A percentile compares a stretch with the other conserved stretches of the same genome.
Conservation (phyloP, 2,113 vertebrate species). For the Dermatemys mawii region DNA sequence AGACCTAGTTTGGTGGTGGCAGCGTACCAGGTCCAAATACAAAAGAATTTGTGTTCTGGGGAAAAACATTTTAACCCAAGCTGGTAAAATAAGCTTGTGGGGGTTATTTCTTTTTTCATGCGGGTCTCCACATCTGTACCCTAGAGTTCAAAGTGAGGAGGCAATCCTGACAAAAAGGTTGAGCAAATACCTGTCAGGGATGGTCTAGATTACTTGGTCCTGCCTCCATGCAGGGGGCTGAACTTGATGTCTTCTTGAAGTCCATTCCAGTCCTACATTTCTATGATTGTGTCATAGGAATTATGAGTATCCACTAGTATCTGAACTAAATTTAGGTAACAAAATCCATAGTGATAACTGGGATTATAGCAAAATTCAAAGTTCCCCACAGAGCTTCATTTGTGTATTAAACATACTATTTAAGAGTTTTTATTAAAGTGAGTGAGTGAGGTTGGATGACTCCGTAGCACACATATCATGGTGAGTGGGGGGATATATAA, state of each 20-base stretch:
- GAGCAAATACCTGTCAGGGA: not conserved
- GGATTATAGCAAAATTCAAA: constrained; percentile 1
- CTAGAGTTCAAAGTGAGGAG: too few relatives aligned
- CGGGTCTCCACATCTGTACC: too few relatives aligned
- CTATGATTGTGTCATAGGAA: not conserved
- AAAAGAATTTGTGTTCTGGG: too few relatives aligned
- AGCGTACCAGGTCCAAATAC: too few relatives aligned
- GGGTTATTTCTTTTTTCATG: too few relatives aligned
- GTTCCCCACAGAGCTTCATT: not conserved
- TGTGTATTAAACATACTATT: constrained; percentile 26
- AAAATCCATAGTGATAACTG: rapidly evolving
- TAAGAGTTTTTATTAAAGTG: constrained; percentile 46
- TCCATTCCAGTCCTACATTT: not conserved
- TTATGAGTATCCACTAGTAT: not conserved
- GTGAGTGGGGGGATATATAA: not conserved
- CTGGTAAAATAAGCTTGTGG: too few relatives aligned
- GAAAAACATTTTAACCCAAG: too few relatives aligned
- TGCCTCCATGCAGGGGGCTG: not conserved
- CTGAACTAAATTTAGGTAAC: constrained; percentile 17
- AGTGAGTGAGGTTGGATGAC: not conserved
- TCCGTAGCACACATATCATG: not conserved
- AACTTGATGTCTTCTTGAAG: not conserved
- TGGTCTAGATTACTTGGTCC: not conserved
- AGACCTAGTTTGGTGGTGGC: too few relatives aligned
- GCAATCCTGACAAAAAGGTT: too few relatives aligned